These are phyloP conservation scores for Apamea anceps DNA, from an alignment of 2,888 invertebrate species.

Conservation along the genomic window DNA sequence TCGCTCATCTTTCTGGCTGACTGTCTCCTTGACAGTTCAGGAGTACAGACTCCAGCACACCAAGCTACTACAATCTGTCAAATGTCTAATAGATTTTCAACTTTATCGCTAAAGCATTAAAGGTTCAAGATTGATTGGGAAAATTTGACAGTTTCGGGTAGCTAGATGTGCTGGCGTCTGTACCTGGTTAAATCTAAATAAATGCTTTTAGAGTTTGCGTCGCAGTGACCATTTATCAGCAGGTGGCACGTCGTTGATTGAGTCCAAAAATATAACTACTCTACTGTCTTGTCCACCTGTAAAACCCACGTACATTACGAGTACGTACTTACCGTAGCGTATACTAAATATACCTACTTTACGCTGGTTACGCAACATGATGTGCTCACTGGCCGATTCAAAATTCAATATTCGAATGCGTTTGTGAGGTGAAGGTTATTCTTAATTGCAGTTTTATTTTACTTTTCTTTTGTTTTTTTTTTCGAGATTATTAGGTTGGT, in stretches of 20 bases:
- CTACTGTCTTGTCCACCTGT: not conserved
- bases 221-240: not conserved
- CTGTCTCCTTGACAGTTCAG: not conserved
- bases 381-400: constrained; percentile 67
- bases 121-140: no score
- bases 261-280: constrained; percentile 11
- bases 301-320: constrained; percentile 1
- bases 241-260: not conserved
- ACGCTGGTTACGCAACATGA: constrained; percentile 59
- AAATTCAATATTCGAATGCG: constrained; percentile 58
- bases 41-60: not conserved
- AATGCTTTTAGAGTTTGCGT: not conserved
- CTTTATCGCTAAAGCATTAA: no score
- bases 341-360: constrained; percentile 53
- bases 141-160: no score
- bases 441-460: constrained; percentile 57
- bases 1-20: not conserved
- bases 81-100: no score
- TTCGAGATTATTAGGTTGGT: constrained; percentile 13
- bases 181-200: not conserved
- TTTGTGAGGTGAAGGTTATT: constrained; percentile 66
- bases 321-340: constrained; percentile 25
- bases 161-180: no score
- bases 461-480: constrained; percentile 30
- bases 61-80: no score